Base-by-base conservation (phyloP, 1,140 invertebrate genomes). In the Heterodera carotae region DNA sequence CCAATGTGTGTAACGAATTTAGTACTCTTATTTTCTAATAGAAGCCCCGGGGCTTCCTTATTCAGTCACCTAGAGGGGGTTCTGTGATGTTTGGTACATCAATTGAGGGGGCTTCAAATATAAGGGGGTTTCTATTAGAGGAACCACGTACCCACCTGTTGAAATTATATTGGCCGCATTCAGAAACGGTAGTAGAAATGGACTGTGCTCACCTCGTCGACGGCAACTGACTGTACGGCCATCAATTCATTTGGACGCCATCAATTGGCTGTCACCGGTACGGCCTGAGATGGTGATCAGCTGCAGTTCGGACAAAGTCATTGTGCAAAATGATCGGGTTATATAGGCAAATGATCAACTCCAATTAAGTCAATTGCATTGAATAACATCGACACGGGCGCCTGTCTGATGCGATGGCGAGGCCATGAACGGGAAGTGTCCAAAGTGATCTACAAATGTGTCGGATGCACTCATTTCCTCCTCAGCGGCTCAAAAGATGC, bases 401-500 rank as follows among this genome's bases (percentile, higher is more conserved):
- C 68, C 31, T 80, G 77, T 76, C 34, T 82, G n/a, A 78, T 15
- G 36, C 56, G 81, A 25, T 82, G 81, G 81, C 60, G 60, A 62
- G 82, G 81, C 27, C 81, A 82, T 68, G 27, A 80, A 34, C 48
- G 27, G 27, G 81, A 80, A 59, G 79, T 82, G 68, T 76, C 83
- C 53, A 82, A 82, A 66, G 81, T 81, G 43, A 8, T 82, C 1
- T 82, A 82, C 43, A 82, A 82, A 67, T 82, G 83, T 77, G 59
- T 79, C 39, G 80, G 81, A 31, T 76, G 81, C 33, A 78, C 83
- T 48, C 81, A 82, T 74, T 84, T 84, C 69, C 81, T 82, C 25
- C 60, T 82, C n/a, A 83, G 80, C 43, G 81, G 76, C 18, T 82
- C 81, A 31, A 82, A 79, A 56, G 81, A 82, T 53, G 56, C 48